Base-by-base conservation (phyloP, 2,888 invertebrate genomes). In the Synanthedon tipuliformis region DNA sequence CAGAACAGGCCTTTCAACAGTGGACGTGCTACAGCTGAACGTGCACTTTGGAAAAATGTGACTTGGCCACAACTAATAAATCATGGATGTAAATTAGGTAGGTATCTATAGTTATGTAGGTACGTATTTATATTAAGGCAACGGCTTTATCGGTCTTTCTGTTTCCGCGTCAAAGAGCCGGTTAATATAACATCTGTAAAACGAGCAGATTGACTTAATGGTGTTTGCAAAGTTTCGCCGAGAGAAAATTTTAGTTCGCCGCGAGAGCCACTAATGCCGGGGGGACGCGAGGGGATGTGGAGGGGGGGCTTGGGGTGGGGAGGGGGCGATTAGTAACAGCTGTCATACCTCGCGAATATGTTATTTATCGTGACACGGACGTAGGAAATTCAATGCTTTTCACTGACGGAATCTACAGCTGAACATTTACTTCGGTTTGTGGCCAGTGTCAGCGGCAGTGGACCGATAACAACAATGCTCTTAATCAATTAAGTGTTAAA, bases 131-230 rank as follows among this genome's bases (percentile, higher is more conserved):
- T 34, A 34, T 34, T 34, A 34, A 34, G 34, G 34, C 34, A 34
- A 34, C 10, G 34, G 34, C 8, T 34, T 34, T 10, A 34, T 10
- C 10, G 34, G 34, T 34, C 34, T 10, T 34, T 34, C 34, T 34
- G 34, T 8, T 34, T 34, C 34, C 34, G 34, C 34, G 34, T 34
- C 34, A 34, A 34, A 49, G 18, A 23, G 18, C 23, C 12, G 49
- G 49, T 49, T 49, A 80, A 80, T 81, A 81, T 75, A 77, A 75
- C 81, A 79, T 84, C 79, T 81, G 83, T 82, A 81, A 84, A 82
- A 81, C 78, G 73, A 68, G 63, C 81, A 81, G 78, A 82, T 85
- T 84, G 78, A 80, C 78, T 77, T 84, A 85, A 86, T 85, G 84
- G 79, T 81, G 81, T 84, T 86, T 69, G 70, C 73, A 68, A 85